Evolutionary conservation across 2,113 vertebrate genomes (phyloP), one percentile per base, ranked within the genome.

Genomic region (Calcarius ornatus): DNA sequence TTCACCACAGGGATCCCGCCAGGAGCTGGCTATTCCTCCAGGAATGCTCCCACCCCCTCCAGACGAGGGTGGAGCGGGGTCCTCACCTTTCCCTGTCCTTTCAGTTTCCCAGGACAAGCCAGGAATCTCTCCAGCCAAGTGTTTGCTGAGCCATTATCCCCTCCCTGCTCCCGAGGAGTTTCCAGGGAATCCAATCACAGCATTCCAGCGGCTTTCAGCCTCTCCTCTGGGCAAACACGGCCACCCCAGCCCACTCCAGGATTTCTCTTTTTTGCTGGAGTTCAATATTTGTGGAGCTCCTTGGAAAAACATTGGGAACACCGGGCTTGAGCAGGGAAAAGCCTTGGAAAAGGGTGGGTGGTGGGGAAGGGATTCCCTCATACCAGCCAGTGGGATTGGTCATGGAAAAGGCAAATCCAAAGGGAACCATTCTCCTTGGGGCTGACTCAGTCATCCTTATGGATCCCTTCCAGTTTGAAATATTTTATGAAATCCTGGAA

Each of bases 111-210:
- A 9, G 92, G 59, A 93, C 82, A 83, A 82, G 79, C 10, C 86
- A 53, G 33, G 86, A 95, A 95, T 92, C 51, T 75, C 82, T 59
- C 68, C 8, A 5, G 92, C 88, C 86, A 81, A 93, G 88, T 50
- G 94, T 96, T 97, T 94, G 94, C 96, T 30, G 28, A 96, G 86
- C 82, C 76, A 88, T 94, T 90, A 88, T 92, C 86, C 78, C 25
- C 86, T 90, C 82, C 60, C 16, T 14, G 68, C 79, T 88, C 81
- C 73, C 42, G 11, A 94, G 86, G n/a, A 95, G 84, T n/a, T 83
- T 54, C 82, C 56, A 38, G 6, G 38, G 76, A 95, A 97, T 73
- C 80, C 68, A 86, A 75, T 84, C 88, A 54, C 90, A 93, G 79
- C 54, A 97, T 97, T 95, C 91, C 95, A 81, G 54, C 68, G 86